These are phyloP conservation scores for Rhinolophus ferrumequinum DNA, from an alignment of 2,113 vertebrate species.

Conservation along the genomic window DNA sequence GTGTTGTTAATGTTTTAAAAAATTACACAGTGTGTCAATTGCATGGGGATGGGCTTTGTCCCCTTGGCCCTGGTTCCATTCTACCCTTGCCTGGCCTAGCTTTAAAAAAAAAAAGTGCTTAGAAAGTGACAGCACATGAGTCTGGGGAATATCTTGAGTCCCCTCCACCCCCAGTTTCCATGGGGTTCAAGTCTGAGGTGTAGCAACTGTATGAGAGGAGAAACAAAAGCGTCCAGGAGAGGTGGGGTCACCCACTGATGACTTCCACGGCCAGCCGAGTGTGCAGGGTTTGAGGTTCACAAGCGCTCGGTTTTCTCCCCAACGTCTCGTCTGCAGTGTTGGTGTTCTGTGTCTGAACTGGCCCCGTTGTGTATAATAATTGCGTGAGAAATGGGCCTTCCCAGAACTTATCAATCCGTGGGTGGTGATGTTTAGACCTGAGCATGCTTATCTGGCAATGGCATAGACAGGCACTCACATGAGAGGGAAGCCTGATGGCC, in stretches of 20 bases:
- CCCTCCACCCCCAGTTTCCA: rapidly evolving
- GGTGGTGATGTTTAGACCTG: neutral
- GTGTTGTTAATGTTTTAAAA: neutral
- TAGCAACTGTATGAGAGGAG: neutral
- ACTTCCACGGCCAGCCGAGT: rapidly evolving
- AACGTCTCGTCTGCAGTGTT: neutral
- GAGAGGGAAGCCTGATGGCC: neutral
- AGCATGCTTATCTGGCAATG: neutral
- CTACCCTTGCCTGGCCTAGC: rapidly evolving
- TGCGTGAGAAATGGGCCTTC: neutral
- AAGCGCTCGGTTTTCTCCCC: rapidly evolving
- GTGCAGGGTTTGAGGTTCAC: neutral
- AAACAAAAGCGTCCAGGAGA: neutral
- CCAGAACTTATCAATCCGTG: neutral
- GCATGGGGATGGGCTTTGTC: neutral
- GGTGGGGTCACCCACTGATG: neutral
- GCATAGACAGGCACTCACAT: neutral
- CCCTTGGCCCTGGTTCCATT: rapidly evolving
- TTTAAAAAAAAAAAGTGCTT: no score
- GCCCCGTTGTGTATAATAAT: no score
- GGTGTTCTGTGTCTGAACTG: neutral
- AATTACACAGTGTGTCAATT: no score
- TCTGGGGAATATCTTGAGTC: neutral
- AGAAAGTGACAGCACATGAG: neutral
- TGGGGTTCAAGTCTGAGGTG: neutral